These are phyloP conservation scores for Epinephelus lanceolatus DNA, from an alignment of 2,113 vertebrate genomes.

Conservation along the genomic window DNA sequence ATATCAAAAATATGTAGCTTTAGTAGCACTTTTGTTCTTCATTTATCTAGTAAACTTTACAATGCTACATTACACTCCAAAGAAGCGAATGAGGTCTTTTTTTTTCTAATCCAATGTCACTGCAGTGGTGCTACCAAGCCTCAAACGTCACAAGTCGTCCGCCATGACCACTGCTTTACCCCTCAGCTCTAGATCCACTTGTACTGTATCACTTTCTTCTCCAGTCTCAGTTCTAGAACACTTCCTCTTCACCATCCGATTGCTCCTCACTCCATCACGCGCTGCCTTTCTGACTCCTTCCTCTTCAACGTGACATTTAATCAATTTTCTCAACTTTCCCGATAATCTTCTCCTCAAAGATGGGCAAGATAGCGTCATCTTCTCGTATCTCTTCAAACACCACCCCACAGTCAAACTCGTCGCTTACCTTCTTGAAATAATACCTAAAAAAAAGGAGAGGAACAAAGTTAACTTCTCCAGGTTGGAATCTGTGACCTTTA, in stretches of 20 bases:
- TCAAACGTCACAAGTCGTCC: not conserved
- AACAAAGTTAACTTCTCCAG: not conserved
- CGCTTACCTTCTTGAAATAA: constrained; percentile 98
- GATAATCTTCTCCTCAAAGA: constrained; percentile 95
- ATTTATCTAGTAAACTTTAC: constrained; percentile 87
- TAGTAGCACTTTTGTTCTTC: constrained; percentile 89
- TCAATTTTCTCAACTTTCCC: constrained; percentile 97
- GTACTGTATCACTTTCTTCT: constrained; percentile 36
- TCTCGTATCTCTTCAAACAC: constrained; percentile 96
- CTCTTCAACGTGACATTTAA: constrained; percentile 66
- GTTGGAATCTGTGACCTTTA: not conserved
- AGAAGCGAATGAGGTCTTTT: constrained; percentile 66
- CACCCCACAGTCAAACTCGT: constrained; percentile 96
- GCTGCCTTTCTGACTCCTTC: not conserved
- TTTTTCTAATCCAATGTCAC: constrained; percentile 31
- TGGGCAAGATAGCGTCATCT: constrained; percentile 90
- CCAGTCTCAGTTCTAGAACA: constrained; percentile 75
- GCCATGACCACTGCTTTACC: not conserved
- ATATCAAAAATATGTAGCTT: constrained; percentile 94
- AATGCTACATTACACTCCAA: constrained; percentile 89
- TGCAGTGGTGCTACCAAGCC: not conserved
- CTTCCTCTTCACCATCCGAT: constrained; percentile 61
- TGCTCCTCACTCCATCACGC: not conserved
- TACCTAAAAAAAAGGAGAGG: constrained; percentile 83
- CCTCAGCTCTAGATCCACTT: constrained; percentile 74